Conservation (phyloP, 2,113 vertebrate genomes). For the Gavialis gangeticus region DNA sequence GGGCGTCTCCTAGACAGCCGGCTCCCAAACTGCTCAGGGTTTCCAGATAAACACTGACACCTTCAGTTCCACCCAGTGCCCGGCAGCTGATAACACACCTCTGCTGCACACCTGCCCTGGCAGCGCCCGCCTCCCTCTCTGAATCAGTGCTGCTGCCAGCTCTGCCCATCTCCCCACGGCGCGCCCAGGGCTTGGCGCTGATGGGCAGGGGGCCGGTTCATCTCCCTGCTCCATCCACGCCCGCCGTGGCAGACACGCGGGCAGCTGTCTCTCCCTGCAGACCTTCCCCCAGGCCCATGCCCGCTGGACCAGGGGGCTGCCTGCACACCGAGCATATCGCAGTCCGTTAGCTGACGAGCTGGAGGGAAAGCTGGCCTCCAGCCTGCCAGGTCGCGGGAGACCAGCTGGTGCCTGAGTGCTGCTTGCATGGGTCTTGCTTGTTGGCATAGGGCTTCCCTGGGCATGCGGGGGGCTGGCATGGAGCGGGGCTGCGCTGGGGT, state of each 20-base stretch:
- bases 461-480: background rate
- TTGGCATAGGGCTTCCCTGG: constrained; percentile 30
- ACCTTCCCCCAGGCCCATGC: no score
- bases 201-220: background rate
- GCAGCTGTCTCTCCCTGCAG: no score
- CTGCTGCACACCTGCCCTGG: no score
- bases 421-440: background rate
- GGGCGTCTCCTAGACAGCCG: background rate
- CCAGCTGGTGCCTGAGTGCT: constrained; percentile 8
- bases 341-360: no score
- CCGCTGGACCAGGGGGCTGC: no score
- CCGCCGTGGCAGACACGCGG: no score
- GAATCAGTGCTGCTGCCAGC: no score
- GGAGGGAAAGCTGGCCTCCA: background rate
- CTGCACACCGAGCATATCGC: no score
- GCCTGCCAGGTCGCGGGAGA: constrained; percentile 29
- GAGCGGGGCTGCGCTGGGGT: background rate
- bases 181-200: no score
- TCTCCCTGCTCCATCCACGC: no score
- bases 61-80: background rate
- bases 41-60: background rate
- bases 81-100: background rate
- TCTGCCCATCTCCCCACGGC: no score
- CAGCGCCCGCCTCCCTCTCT: no score
- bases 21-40: background rate